These are phyloP conservation scores for Ataeniobius toweri DNA, from an alignment of 2,797 vertebrate species.

Conservation along the genomic window DNA sequence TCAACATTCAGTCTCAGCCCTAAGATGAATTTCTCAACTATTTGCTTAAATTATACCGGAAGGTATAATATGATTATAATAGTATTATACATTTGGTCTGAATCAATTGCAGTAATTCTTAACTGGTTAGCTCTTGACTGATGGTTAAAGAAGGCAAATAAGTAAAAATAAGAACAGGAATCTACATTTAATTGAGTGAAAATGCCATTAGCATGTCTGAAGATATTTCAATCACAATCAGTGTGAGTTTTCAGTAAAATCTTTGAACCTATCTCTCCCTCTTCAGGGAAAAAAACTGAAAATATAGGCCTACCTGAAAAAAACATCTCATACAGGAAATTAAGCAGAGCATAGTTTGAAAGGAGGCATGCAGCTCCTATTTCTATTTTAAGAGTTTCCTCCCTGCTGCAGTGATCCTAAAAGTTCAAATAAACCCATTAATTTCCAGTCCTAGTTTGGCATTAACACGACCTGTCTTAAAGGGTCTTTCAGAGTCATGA, in stretches of 20 bases:
- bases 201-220: not conserved
- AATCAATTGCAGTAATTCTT: no score
- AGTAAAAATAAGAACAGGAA: not conserved
- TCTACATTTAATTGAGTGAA: not conserved
- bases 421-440: conserved; percentile 72
- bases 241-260: not conserved
- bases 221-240: not conserved
- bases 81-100: conserved; percentile 21
- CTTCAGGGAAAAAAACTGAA: conserved; percentile 16
- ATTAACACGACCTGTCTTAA: conserved; percentile 56
- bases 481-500: conserved; percentile 50
- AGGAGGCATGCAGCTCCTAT: conserved; percentile 43
- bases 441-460: conserved; percentile 80
- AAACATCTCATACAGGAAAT: conserved; percentile 38
- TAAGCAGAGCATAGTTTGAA: conserved; percentile 43
- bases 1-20: conserved; percentile 32
- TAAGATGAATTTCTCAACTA: conserved; percentile 45
- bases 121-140: no score
- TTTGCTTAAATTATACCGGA: conserved; percentile 54
- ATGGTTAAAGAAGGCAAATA: no score
- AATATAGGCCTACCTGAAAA: conserved; percentile 17
- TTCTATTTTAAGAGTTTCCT: conserved; percentile 66
- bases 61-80: conserved; percentile 13
- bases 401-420: conserved; percentile 61
- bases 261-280: not conserved